Evolutionary conservation across 2,113 vertebrate species (phyloP), one percentile per base, ranked within the genome.

Genomic region (Phaethon lepturus): DNA sequence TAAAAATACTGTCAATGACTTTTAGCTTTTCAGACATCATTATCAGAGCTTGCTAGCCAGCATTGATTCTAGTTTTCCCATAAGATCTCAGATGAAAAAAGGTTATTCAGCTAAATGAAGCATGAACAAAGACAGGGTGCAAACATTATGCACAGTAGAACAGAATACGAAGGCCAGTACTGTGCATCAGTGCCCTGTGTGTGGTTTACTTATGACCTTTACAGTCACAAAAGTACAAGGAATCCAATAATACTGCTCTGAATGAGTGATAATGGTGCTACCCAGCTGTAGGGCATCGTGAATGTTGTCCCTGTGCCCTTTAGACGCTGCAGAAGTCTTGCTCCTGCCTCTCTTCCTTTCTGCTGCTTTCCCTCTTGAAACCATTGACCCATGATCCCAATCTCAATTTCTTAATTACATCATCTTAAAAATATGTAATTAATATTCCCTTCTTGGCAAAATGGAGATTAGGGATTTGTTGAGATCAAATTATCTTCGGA

Each of bases 31-130:
- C 76, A 93, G 77, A 80, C 74, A 75, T 86, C 38, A 33, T 88
- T 95, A 90, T 62, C 35, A 77, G 55, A 72, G n/a, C 69, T 90
- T 93, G 31, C 86, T 95, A 83, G 73, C 80, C 93, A 83, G 55
- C 84, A 76, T 28, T 73, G 63, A 66, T 94, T 96, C 88, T 91
- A 7, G 79, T 97, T 97, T 93, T 75, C 67, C 45, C 19, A 1
- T 90, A 85, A 95, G 69, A 85, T 49, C 79, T 78, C 67, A 63
- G 35, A 89, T 74, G 55, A 87, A 74, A 64, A 95, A 96, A 88
- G 76, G 85, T 95, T 98, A 66, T 42, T 83, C 42, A 91, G 63
- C 68, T 95, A 92, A 96, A 94, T 86, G 87, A 95, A 91, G 79
- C 87, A 35, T 81, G 69, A 91, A 66, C 35, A 93, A 77, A 95